Base-by-base conservation (phyloP, 2,888 invertebrate genomes). In the Macaria liturata region DNA sequence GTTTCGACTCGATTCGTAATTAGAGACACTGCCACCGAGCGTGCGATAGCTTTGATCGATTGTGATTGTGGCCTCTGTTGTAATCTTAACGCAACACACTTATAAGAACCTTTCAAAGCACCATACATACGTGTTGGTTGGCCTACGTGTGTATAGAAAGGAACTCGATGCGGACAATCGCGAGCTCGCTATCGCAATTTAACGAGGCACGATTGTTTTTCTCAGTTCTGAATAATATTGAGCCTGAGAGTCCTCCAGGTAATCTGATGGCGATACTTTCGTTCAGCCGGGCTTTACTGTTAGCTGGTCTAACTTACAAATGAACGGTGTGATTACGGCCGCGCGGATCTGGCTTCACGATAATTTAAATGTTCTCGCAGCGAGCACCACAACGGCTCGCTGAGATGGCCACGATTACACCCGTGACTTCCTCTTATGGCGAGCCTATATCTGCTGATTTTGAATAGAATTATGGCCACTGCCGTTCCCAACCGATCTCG, bases 181-280 rank as follows among this genome's bases (percentile, higher is more conserved):
- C 76, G 72, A 71, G 77, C 76, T 78, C 75, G 80, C 83, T 87
- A 89, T 88, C 89, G 79, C 83, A 85, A 80, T 85, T 89, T 90
- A 91, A 91, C 88, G 88, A 91, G 86, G 74, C 88, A 89, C 89
- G 88, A 89, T 90, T 90, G 89, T 91, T 91, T 90, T 90, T 90
- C 88, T 84, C 81, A 88, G 86, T 88, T 90, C 85, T 88, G 88
- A 89, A 91, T 89, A 91, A 90, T 91, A 91, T 91, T 88, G 88
- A 87, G 84, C 84, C 78, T 83, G 84, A 85, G 80, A 79, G 81
- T 84, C 79, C 78, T 74, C 63, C 74, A 65, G 69, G 74, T 87
- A 91, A 68, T 91, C 90, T 83, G 90, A 91, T 90, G 82, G 84
- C 74, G 90, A 90, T 88, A 88, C 84, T 88, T 89, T 89, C 86